phyloP scores from a whole-genome alignment of 2,113 vertebrate genomes.

The Colistium nudipinnis region DNA sequence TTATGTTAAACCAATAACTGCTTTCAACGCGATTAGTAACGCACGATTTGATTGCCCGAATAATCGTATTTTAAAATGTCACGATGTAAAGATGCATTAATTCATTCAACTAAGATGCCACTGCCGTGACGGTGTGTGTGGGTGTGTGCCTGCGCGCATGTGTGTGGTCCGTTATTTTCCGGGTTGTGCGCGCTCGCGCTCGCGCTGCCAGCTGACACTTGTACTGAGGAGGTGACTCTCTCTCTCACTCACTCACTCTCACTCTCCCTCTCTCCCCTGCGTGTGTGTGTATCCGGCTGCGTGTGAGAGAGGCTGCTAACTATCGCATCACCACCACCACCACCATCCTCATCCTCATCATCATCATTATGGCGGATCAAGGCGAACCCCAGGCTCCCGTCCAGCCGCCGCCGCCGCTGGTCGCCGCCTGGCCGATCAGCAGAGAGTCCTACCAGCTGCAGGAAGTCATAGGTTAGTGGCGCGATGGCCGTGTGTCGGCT shows the following conservation, averaged over 20 bases:
- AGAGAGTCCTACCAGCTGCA: conserved; percentile 96
- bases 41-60: no score
- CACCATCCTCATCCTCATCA: conserved; percentile 55
- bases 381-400: conserved; percentile 86
- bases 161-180: conserved; percentile 73
- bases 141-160: conserved; percentile 6
- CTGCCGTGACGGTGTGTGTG: not conserved
- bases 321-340: conserved; percentile 54
- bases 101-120: not conserved
- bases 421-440: conserved; percentile 91
- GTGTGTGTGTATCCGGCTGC: conserved; percentile 43
- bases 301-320: conserved; percentile 78
- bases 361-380: conserved; percentile 93
- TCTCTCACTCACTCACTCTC: not conserved
- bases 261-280: conserved; percentile 16
- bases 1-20: no score
- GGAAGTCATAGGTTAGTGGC: conserved; percentile 96
- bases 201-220: conserved; percentile 70
- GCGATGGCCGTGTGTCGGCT: not conserved
- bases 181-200: conserved; percentile 77
- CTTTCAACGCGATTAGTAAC: no score
- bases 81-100: no score
- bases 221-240: conserved; percentile 66
- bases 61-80: no score
- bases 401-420: conserved; percentile 80